Base-by-base conservation (phyloP, 1,140 invertebrate genomes). In the Rhyacophila brunnea region DNA sequence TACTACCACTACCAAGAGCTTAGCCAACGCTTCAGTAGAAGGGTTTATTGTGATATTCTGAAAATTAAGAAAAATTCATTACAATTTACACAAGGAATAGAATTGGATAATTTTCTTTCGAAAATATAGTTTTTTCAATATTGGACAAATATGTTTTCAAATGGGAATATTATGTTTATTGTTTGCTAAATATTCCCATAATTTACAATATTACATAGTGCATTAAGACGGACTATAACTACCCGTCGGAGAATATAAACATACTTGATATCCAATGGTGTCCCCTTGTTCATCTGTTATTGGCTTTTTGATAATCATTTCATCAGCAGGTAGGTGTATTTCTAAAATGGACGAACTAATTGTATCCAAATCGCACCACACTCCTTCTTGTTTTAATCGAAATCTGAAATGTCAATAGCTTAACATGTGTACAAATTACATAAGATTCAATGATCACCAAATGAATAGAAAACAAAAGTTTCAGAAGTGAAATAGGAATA, bases 1-100 rank as follows among this genome's bases (percentile, higher is more conserved):
- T 0, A 98, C 93, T n/a, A 94, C 85, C 13, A 96, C 74, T 0
- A 95, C 91, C 42, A 99, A 71, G 11, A 99, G 72, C 69, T 94
- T 91, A 0, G 95, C 87, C 51, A 93, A 84, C 62, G 85, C 86
- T 75, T 89, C 88, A 36, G 87, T 82, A 56, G 83, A 87, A 42
- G 84, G 91, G 68, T 90, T 89, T 44, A 89, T 72, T 10, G 87
- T 87, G 23, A 89, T 71, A 52, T 74, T 79, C 76, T 79, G 65
- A 20, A 36, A 63, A 5, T 40, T 47, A 51, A 50, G 53, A 49
- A 50, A 48, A 13, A 18, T 51, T 51, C 1, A 18, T 7, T 47
- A 20, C 19, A 17, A 15, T 28, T 35, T 35, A 49, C 19, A 49
- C n/a, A n/a, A n/a, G n/a, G n/a, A n/a, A n/a, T n/a, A n/a, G n/a